Evolutionary conservation across 2,797 vertebrate genomes (phyloP).

Genomic region (Amazonetta brasiliensis): DNA sequence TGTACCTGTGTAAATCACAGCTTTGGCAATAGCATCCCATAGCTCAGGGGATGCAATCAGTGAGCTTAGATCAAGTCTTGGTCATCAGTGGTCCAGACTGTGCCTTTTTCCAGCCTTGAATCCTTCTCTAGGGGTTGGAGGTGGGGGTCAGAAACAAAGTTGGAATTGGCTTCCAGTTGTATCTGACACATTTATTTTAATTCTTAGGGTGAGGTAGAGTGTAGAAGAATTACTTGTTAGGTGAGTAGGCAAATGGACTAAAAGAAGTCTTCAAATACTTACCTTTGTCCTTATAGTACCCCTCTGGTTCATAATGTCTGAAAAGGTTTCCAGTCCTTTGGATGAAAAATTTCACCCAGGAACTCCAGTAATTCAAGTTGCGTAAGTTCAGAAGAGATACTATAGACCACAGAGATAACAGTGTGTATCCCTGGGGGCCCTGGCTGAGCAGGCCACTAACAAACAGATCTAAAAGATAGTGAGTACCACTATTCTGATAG

Average conservation of each 20-base stretch:
- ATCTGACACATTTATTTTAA: background rate
- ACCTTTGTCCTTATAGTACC: too few relatives aligned
- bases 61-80: background rate
- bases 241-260: background rate
- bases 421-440: slow-evolving; percentile 47
- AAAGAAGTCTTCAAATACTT: background rate
- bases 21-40: background rate
- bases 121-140: background rate
- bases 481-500: slow-evolving; percentile 4
- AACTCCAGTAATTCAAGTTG: background rate
- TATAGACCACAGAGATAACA: slow-evolving; percentile 37
- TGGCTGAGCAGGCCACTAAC: slow-evolving; percentile 13
- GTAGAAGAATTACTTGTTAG: background rate
- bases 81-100: background rate
- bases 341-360: background rate
- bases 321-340: background rate
- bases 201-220: background rate
- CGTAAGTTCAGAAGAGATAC: background rate
- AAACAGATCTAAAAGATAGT: slow-evolving; percentile 48
- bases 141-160: background rate
- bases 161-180: background rate
- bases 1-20: background rate
- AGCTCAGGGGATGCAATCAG: background rate
- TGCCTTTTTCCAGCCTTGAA: background rate
- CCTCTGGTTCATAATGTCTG: background rate